These are phyloP conservation scores for Drosophila asahinai DNA, from an alignment of 1,140 invertebrate genomes.

Conservation along the genomic window DNA sequence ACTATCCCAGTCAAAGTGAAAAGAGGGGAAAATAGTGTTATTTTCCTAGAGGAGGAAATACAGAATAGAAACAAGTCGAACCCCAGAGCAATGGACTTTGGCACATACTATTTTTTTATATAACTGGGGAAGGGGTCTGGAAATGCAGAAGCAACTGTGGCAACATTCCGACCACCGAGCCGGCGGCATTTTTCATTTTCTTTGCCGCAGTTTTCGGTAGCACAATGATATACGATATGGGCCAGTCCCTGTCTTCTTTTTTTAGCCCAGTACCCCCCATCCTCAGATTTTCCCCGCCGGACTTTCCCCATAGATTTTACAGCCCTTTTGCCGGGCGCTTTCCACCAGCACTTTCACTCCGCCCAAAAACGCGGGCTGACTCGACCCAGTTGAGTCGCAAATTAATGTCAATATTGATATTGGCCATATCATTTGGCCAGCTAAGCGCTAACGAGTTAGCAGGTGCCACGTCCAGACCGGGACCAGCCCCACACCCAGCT, in stretches of 20 bases:
- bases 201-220: slow-evolving; percentile 29
- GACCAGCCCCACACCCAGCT: neutral
- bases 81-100: slow-evolving; percentile 11
- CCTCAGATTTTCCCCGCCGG: neutral
- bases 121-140: slow-evolving; percentile 4
- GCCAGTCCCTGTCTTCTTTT: slow-evolving; percentile 31
- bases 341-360: slow-evolving; percentile 29
- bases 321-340: neutral
- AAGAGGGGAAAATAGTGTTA: neutral
- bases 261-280: neutral
- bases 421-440: slow-evolving; percentile 61
- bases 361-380: neutral
- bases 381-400: slow-evolving; percentile 38
- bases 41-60: neutral
- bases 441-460: slow-evolving; percentile 66
- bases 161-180: slow-evolving; percentile 34
- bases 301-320: neutral
- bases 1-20: neutral
- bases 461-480: slow-evolving; percentile 40
- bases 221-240: slow-evolving; percentile 71
- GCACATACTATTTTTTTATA: slow-evolving; percentile 6
- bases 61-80: slow-evolving; percentile 38
- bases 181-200: slow-evolving; percentile 66
- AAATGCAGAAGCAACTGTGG: slow-evolving; percentile 51
- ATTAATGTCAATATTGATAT: slow-evolving; percentile 78